Evolutionary conservation across 2,797 vertebrate species (phyloP), one percentile per base, ranked within the genome.

Genomic region (Trematomus bernacchii): DNA sequence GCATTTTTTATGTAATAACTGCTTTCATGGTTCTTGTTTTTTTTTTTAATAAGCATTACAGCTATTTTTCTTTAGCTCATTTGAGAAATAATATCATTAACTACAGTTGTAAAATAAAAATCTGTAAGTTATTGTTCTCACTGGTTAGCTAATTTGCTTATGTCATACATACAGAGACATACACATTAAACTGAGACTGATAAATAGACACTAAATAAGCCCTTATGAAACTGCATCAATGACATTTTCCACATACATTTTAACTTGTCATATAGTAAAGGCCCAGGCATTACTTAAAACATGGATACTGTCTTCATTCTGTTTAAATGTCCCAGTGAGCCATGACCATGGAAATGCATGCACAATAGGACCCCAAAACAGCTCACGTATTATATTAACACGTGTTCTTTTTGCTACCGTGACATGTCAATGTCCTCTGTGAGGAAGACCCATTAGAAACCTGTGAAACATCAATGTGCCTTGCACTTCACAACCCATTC

Each of bases 351-450:
- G 52, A 48, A 12, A 30, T 4, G 18, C 8, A 8, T 33, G 11
- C 27, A 65, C 23, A 53, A 44, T 10, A n/a, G 44, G 12, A 9
- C 15, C 15, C 3, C 11, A 18, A 64, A 18, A 43, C 53, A 40
- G 19, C 66, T 19, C 10, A 37, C 52, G 16, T 2, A 59, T 33
- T n/a, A 18, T 52, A 47, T 53, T 52, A 40, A 33, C 3, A 42
- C 4, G 8, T 7, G 42, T 47, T 42, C 42, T 30, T 48, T 48
- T 42, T 19, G 16, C 13, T 15, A n/a, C 57, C 3, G 27, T n/a
- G 27, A 21, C 51, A 42, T 67, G 72, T 80, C 33, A 54, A 43
- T 43, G 11, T 62, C 62, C 16, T 21, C 21, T n/a, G 8, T 61
- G 48, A 51, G 65, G 33, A 60, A 19, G n/a, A 46, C 30, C 3